phyloP scores from a whole-genome alignment of 2,113 vertebrate genomes.

The Pituophis catenifer region DNA sequence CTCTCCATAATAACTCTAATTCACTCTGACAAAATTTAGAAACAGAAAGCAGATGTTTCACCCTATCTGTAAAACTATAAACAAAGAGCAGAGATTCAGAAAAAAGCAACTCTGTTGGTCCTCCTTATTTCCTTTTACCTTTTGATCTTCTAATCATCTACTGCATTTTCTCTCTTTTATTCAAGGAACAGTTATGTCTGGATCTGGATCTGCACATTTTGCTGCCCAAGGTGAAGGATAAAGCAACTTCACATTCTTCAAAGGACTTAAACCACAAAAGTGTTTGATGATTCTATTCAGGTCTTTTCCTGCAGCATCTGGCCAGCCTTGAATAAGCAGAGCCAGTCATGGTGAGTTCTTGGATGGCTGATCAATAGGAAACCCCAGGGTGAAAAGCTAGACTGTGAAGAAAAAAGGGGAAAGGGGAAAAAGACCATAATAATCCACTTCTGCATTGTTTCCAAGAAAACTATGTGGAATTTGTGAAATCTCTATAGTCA shows the following conservation, averaged over 20 bases:
- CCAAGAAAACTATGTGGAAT: not conserved
- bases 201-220: not conserved
- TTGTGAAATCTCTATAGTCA: not conserved
- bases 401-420: not conserved
- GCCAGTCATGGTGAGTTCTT: not conserved
- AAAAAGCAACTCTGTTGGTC: not conserved
- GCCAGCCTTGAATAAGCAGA: not conserved
- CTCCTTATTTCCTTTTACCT: not conserved
- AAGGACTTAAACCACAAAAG: not conserved
- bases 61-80: not conserved
- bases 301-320: not conserved
- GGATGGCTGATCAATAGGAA: not conserved
- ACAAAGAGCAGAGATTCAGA: not conserved
- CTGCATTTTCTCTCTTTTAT: not conserved
- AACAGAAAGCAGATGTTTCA: not conserved
- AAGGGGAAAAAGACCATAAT: not conserved
- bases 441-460: not conserved
- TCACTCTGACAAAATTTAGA: not conserved
- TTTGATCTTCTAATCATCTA: not conserved
- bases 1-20: not conserved
- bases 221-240: not conserved
- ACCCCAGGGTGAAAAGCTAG: not conserved
- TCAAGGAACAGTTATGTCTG: not conserved
- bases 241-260: not conserved
- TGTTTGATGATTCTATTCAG: not conserved